Evolutionary conservation across 2,888 invertebrate genomes (phyloP), one percentile per base, ranked within the genome.

Genomic region (Tineola bisselliella): DNA sequence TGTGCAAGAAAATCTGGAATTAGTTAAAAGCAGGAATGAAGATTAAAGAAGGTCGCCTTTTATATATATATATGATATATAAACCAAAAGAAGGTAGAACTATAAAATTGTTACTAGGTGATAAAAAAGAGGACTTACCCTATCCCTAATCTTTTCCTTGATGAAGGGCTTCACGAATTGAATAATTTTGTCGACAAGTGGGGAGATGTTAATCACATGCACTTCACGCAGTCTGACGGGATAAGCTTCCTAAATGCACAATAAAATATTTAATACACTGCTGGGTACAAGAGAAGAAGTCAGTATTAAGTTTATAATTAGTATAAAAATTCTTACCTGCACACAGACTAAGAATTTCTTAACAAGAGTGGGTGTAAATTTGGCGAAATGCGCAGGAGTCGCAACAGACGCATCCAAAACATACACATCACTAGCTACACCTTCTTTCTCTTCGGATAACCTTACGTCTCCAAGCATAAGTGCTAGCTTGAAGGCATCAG

Each of bases 141-240:
- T 91, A 70, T 92, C 92, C 70, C 92, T 90, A 69, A 95, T 94
- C 88, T 95, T 95, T 74, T 95, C 95, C 80, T 94, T 94, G 65
- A 95, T 86, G 83, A 95, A 94, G 0, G 95, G 95, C 74, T 94
- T 94, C 18, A 94, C 94, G 76, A 95, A 94, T 73, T 92, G 93
- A 67, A 94, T 91, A 65, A 95, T 94, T 64, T 94, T 94, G 73
- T 95, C 94, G 33, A 95, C 93, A 43, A 95, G 77, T 0, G 95
- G 93, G 0, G 94, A 94, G 3, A 93, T 91, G 73, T 95, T 95
- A 70, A 95, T 90, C 0, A 95, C 92, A 72, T 95, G 95, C 30
- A 95, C 93, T 79, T 94, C 93, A 79, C 95, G 95, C 69, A 95
- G 87, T 76, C 94, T 95, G 0, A 95, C 95, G 5, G 95, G 95